Evolutionary conservation across 2,888 invertebrate genomes (phyloP), one percentile per base, ranked within the genome.

Genomic region (Euzetes globulus): DNA sequence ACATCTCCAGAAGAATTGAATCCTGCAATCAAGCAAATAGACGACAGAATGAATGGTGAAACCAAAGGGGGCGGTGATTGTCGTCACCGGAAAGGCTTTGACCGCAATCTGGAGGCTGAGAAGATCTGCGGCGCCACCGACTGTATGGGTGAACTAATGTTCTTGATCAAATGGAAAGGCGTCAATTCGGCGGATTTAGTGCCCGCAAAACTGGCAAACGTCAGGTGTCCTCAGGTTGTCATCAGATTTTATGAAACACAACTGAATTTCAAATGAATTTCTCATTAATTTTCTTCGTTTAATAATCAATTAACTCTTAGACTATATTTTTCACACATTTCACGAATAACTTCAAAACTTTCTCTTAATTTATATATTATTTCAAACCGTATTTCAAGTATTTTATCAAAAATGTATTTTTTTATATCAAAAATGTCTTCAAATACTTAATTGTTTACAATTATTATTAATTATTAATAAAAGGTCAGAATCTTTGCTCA

Each of bases 191-290:
- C 72, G 25, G 72, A 72, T 72, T 41, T 72, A 9, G 58, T 72
- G 27, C 29, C 45, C 37, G 55, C 72, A 27, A 72, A 72, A 17
- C 5, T 33, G 33, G 72, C 72, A 15, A 83, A 83, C 78, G 80
- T 83, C 5, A 82, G 82, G 74, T 84, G 83, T 79, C 84, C 84
- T 11, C 83, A 84, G 78, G 81, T 83, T 73, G 84, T 84, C 22
- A 84, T 84, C 72, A 81, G 82, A 60, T 84, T 84, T 78, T 84
- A 84, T 78, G 84, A 84, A 78, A 84, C 84, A 75, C 79, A 84
- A 60, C 80, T 84, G 4, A 83, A 83, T 5, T 84, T 68, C 41
- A 68, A 68, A 13, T 55, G 22, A 55, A 3, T 55, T 19, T 6
- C 25, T 55, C 19, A 25, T 7, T 9, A n/a, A n/a, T 41, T 41